Percentiles rank a stretch among this genome's conserved stretches.
Evolutionary conservation across 1,140 invertebrate genomes (phyloP).

Genomic region (Lordiphosa stackelbergi): DNA sequence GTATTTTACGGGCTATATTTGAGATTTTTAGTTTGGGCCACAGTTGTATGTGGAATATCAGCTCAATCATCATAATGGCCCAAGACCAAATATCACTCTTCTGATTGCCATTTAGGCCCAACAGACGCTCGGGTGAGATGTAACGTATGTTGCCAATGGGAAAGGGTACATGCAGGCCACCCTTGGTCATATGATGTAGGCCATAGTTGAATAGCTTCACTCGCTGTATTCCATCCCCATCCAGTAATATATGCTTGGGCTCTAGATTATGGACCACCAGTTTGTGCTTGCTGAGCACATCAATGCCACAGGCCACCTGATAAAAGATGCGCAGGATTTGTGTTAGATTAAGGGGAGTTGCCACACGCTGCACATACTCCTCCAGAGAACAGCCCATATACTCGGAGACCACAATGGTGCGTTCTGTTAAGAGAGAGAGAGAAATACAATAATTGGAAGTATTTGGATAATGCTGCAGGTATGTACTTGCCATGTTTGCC

Average conservation of each 20-base stretch:
- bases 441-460: too few relatives aligned
- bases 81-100: conserved; percentile 95
- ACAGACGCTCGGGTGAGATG: conserved; percentile 90
- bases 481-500: conserved; percentile 92
- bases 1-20: conserved; percentile 85
- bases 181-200: conserved; percentile 92
- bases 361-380: conserved; percentile 67
- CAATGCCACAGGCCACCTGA: conserved; percentile 86
- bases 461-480: background rate
- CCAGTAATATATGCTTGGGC: conserved; percentile 90
- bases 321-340: conserved; percentile 80
- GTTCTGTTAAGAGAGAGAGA: conserved; percentile 80
- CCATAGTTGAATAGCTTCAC: conserved; percentile 96
- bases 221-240: conserved; percentile 79
- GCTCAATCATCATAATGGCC: conserved; percentile 90
- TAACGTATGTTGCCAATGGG: conserved; percentile 91
- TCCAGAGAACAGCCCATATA: conserved; percentile 84
- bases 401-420: conserved; percentile 93
- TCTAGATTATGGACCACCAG: conserved; percentile 89
- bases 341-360: conserved; percentile 79
- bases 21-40: conserved; percentile 86
- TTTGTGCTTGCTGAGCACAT: conserved; percentile 84
- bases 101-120: conserved; percentile 81
- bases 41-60: conserved; percentile 82
- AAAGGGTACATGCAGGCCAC: conserved; percentile 85